Percentiles rank a stretch among this genome's conserved stretches.
Evolutionary conservation across 2,888 invertebrate genomes (phyloP).

Genomic region (Podotricha telesiphe): DNA sequence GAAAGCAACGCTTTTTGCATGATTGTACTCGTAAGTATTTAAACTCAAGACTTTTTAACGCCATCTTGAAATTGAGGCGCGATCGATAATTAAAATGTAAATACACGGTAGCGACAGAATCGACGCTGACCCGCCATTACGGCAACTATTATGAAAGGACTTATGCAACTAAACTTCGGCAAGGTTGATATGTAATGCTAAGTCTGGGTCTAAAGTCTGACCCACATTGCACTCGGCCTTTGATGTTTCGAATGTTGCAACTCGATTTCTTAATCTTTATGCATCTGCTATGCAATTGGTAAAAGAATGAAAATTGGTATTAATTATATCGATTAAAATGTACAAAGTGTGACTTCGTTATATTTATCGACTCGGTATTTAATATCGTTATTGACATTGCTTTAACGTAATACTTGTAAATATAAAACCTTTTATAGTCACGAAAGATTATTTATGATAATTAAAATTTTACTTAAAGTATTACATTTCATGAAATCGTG

Average conservation of each 20-base stretch:
- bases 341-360: conserved; percentile 14
- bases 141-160: conserved; percentile 57
- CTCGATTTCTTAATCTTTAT: conserved; percentile 39
- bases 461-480: not conserved
- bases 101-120: conserved; percentile 44
- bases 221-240: conserved; percentile 58
- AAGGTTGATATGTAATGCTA: conserved; percentile 60
- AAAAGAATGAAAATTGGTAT: conserved; percentile 27
- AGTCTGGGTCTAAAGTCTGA: conserved; percentile 64
- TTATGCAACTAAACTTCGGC: conserved; percentile 63
- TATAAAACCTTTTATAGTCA: not conserved
- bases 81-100: conserved; percentile 51
- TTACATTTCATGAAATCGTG: not conserved
- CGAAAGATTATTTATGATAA: not conserved
- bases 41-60: conserved; percentile 36
- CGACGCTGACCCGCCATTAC: conserved; percentile 51
- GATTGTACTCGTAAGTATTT: conserved; percentile 33
- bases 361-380: conserved; percentile 22
- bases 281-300: conserved; percentile 39
- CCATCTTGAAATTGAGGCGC: conserved; percentile 29
- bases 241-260: conserved; percentile 38
- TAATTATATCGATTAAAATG: conserved; percentile 24
- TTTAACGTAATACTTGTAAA: conserved; percentile 5
- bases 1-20: conserved; percentile 27
- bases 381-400: conserved; percentile 16